Base-by-base conservation (phyloP, 2,797 vertebrate genomes). In the Paedocypris micromegethes region DNA sequence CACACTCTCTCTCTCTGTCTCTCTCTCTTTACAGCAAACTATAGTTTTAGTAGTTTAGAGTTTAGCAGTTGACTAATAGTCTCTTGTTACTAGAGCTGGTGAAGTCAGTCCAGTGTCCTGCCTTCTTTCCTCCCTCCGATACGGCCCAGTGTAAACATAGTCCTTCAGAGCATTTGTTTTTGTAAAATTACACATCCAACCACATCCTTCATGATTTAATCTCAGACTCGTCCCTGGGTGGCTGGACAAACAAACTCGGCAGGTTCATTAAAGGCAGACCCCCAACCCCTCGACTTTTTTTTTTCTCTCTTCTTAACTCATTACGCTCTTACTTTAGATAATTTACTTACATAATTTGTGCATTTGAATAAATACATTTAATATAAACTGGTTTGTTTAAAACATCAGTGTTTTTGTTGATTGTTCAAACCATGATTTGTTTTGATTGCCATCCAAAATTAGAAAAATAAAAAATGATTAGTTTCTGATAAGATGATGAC, bases 151-250 rank as follows among this genome's bases (percentile, higher is more conserved):
- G 75, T 73, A 76, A 76, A 73, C 71, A 73, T 37, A 67, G 75
- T 54, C 67, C 70, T 70, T 73, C 58, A 70, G 66, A 80, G 75
- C 68, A 77, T 70, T 82, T 81, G 78, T 77, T 76, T 77, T 82
- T 79, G 79, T 78, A 76, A 85, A 85, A 82, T 82, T 82, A 78
- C 73, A 84, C 78, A 77, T 79, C 74, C 83, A 82, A 86, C 85
- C 83, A 83, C 85, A 85, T 85, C 84, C 83, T 80, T 78, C 75
- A 23, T 83, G 84, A 87, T 86, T 81, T 79, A 80, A 85, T 87
- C 78, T 78, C 73, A 75, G 80, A 66, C 76, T 85, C 73, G 75
- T 72, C 79, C 79, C 78, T 80, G 82, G 80, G 82, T 84, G 81
- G 76, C 80, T 83, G 66, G 75, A 72, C 80, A 85, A 86, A 85